Evolutionary conservation across 2,113 vertebrate species (phyloP).

Genomic region (Cisticola juncidis): DNA sequence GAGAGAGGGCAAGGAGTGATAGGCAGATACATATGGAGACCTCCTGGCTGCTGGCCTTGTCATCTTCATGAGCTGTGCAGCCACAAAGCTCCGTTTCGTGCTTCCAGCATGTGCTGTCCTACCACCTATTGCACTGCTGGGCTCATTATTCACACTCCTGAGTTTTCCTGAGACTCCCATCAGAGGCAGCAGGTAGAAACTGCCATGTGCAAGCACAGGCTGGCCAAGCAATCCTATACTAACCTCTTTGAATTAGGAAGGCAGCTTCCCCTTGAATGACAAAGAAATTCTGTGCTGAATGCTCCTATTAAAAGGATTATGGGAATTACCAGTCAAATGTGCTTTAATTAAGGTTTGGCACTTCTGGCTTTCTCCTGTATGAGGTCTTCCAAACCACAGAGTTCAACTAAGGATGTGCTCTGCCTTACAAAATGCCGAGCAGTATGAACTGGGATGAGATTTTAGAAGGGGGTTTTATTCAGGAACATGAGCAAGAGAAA

Average conservation of each 20-base stretch:
- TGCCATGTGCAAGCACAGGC: not conserved
- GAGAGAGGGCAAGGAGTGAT: not conserved
- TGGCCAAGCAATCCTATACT: not conserved
- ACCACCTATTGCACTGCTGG: rapidly evolving
- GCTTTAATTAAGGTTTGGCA: constrained; percentile 44
- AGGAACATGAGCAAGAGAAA: not conserved
- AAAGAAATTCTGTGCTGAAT: not conserved
- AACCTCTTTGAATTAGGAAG: not conserved
- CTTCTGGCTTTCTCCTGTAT: not conserved
- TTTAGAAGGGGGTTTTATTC: not conserved
- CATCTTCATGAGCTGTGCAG: not conserved
- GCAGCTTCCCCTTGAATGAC: not conserved
- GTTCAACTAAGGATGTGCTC: not conserved
- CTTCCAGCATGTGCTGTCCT: not conserved
- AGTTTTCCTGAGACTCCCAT: not conserved
- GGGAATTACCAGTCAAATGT: not conserved
- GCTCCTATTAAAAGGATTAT: not conserved
- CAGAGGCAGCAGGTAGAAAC: not conserved
- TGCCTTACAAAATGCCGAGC: not conserved
- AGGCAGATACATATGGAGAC: not conserved
- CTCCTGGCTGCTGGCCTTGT: not conserved
- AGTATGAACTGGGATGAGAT: not conserved
- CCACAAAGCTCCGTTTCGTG: not conserved
- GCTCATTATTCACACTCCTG: not conserved
- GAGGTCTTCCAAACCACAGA: not conserved